Evolutionary conservation across 2,888 invertebrate species (phyloP).

Genomic region (Dicycla oo): DNA sequence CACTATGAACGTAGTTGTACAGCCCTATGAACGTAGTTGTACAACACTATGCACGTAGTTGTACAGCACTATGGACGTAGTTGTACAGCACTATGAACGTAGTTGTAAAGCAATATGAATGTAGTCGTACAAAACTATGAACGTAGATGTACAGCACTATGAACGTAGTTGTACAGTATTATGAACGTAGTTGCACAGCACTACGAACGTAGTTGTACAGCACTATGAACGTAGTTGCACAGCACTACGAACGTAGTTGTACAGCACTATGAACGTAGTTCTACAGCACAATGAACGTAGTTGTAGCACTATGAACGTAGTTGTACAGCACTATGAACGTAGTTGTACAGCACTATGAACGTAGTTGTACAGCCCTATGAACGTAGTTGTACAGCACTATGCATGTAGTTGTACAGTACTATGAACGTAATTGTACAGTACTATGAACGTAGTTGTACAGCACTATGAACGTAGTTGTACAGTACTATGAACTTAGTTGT

Average conservation of each 20-base stretch:
- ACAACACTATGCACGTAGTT: conserved; percentile 55
- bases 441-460: conserved; percentile 54
- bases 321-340: conserved; percentile 56
- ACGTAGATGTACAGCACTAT: conserved; percentile 56
- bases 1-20: no score
- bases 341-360: conserved; percentile 58
- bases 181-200: conserved; percentile 53
- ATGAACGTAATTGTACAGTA: conserved; percentile 53
- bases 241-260: conserved; percentile 47
- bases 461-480: no score
- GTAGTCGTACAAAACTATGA: no score
- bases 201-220: conserved; percentile 52
- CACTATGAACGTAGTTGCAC: no score
- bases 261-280: conserved; percentile 60
- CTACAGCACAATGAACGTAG: no score
- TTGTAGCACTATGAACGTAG: conserved; percentile 55
- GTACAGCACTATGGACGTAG: conserved; percentile 55
- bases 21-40: conserved; percentile 49
- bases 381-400: conserved; percentile 56
- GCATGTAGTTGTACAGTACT: no score
- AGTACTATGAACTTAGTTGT: conserved; percentile 48
- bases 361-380: no score
- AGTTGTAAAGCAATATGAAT: conserved; percentile 58
- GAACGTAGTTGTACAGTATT: no score
- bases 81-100: conserved; percentile 56